Conservation (phyloP, 2,797 vertebrate genomes). For the Poeciliopsis presidionis region DNA sequence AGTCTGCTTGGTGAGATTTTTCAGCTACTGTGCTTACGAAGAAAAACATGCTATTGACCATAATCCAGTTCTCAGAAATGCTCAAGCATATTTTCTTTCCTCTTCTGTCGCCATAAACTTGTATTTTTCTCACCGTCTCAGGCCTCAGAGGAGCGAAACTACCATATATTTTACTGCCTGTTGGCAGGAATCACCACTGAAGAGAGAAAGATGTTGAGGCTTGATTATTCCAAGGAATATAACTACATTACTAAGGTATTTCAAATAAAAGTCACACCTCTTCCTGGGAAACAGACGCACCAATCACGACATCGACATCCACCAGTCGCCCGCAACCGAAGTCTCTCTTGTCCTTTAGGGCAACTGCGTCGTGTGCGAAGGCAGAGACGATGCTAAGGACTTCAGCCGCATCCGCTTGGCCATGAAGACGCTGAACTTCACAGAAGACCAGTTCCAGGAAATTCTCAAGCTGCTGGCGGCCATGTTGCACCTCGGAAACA, state of each 20-base stretch:
- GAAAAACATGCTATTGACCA: background rate
- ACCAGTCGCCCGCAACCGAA: background rate
- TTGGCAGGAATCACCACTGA: conserved; percentile 86
- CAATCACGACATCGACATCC: background rate
- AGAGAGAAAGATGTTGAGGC: conserved; percentile 84
- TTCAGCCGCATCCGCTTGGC: conserved; percentile 84
- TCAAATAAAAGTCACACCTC: background rate
- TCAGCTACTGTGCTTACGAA: background rate
- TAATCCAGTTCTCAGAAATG: background rate
- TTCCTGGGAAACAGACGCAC: background rate
- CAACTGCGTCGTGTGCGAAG: conserved; percentile 79
- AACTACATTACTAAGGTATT: conserved; percentile 88
- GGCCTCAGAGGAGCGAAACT: conserved; percentile 90
- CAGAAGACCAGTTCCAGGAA: conserved; percentile 85
- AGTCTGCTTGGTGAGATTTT: background rate
- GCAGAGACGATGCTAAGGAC: conserved; percentile 84
- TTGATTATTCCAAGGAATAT: conserved; percentile 86
- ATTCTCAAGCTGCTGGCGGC: conserved; percentile 90
- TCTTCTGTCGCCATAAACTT: background rate
- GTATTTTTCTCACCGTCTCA: conserved; percentile 50
- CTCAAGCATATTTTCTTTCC: background rate
- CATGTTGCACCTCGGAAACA: conserved; percentile 92
- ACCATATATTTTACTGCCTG: conserved; percentile 96
- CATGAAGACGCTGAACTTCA: conserved; percentile 91
- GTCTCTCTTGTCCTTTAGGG: conserved; percentile 77